These are phyloP conservation scores for Tachyglossus aculeatus DNA, from an alignment of 2,797 vertebrate genomes.

Conservation along the genomic window DNA sequence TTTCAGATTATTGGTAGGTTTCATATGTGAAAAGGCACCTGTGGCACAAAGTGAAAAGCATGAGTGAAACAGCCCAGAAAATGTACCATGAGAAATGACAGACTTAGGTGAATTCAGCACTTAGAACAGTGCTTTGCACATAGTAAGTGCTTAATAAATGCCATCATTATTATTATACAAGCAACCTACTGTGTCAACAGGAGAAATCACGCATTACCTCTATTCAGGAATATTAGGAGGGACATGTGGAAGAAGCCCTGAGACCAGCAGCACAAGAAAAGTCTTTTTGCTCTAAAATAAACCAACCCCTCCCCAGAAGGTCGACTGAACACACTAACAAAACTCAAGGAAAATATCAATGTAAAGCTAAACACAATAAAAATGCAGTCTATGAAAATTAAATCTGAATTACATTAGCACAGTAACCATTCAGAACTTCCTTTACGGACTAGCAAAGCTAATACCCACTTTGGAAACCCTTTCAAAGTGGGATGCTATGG, in stretches of 20 bases:
- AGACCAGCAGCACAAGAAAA: neutral
- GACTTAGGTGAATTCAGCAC: neutral
- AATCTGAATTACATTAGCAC: too few species aligned
- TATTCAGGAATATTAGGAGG: neutral
- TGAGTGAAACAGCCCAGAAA: neutral
- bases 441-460: too few species aligned
- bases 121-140: too few species aligned
- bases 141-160: too few species aligned
- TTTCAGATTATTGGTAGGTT: neutral
- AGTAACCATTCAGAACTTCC: too few species aligned
- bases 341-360: neutral
- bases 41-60: neutral
- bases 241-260: neutral
- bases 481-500: too few species aligned
- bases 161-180: too few species aligned
- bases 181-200: neutral
- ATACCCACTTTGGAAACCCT: too few species aligned
- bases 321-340: neutral
- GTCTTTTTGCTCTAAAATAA: slow-evolving; percentile 18
- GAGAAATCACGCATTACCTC: neutral
- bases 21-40: neutral
- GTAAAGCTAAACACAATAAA: too few species aligned
- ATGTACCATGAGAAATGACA: slow-evolving; percentile 5
- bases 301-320: slow-evolving; percentile 12
- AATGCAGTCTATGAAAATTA: too few species aligned